Percentiles rank a stretch among this genome's conserved stretches.
phyloP scores from a whole-genome alignment of 1,140 invertebrate species.

The Bombus superbus region DNA sequence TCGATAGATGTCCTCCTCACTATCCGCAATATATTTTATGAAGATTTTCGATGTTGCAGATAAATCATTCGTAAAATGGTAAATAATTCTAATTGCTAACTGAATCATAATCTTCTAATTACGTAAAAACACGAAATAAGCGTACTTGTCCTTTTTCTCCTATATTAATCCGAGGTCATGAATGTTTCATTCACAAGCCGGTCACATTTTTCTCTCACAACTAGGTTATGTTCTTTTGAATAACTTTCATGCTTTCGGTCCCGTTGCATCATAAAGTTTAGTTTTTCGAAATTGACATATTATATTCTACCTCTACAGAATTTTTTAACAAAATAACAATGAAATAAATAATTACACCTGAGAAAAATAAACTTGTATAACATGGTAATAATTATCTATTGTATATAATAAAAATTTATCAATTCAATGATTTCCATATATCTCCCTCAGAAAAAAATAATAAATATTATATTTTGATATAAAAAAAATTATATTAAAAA shows the following conservation, averaged over 20 bases:
- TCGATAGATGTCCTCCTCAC: slow-evolving; percentile 39
- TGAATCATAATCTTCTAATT: slow-evolving; percentile 33
- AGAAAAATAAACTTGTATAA: neutral
- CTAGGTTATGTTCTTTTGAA: slow-evolving; percentile 63
- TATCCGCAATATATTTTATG: slow-evolving; percentile 31
- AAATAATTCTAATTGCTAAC: slow-evolving; percentile 69
- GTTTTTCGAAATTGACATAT: neutral
- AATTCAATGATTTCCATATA: neutral
- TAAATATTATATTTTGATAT: neutral
- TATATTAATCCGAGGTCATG: neutral
- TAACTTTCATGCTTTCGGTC: neutral
- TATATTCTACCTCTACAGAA: neutral
- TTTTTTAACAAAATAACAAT: neutral
- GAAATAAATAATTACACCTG: neutral
- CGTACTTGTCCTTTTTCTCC: neutral
- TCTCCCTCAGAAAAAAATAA: neutral
- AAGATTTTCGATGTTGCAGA: slow-evolving; percentile 42
- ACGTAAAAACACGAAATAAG: neutral
- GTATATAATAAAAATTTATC: neutral
- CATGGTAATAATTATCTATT: neutral
- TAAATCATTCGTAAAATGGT: slow-evolving; percentile 72
- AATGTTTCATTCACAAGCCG: slow-evolving; percentile 27
- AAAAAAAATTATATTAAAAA: neutral
- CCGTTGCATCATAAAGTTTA: slow-evolving; percentile 24
- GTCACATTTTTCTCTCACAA: slow-evolving; percentile 7